phyloP scores from a whole-genome alignment of 37 sponge, comb jelly and placozoan species.

The Petrosia ficiformis region DNA sequence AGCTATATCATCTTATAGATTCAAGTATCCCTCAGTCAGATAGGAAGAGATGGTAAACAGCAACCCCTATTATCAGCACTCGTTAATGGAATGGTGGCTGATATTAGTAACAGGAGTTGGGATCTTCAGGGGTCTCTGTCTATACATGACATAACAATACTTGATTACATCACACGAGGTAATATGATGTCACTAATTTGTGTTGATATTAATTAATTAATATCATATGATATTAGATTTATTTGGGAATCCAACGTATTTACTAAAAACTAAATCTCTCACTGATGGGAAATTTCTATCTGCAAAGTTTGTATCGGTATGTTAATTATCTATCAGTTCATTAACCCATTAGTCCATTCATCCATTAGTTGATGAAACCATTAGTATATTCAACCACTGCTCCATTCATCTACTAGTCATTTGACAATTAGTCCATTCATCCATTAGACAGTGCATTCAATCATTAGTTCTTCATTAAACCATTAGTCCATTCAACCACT shows the following conservation, averaged over 20 bases:
- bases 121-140: conserved; percentile 56
- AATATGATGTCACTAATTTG: conserved; percentile 24
- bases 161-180: conserved; percentile 66
- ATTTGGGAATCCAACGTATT: conserved; percentile 25
- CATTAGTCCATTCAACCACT: too few species aligned
- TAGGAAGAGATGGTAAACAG: neutral
- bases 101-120: conserved; percentile 67
- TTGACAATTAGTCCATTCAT: too few species aligned
- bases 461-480: too few species aligned
- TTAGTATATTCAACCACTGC: neutral
- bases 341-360: too few species aligned
- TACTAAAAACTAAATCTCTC: conserved; percentile 43
- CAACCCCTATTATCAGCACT: conserved; percentile 36
- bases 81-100: conserved; percentile 33
- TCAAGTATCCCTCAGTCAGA: conserved; percentile 17
- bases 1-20: too few species aligned
- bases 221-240: conserved; percentile 16
- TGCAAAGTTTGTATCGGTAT: conserved; percentile 49
- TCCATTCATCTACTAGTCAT: neutral
- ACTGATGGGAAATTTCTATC: conserved; percentile 64
- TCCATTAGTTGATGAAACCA: too few species aligned
- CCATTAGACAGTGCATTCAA: too few species aligned
- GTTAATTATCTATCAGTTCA: too few species aligned
- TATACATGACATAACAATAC: conserved; percentile 33
- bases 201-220: conserved; percentile 47